Evolutionary conservation across 2,888 invertebrate species (phyloP), one percentile per base, ranked within the genome.

Genomic region (Netelia inedita): DNA sequence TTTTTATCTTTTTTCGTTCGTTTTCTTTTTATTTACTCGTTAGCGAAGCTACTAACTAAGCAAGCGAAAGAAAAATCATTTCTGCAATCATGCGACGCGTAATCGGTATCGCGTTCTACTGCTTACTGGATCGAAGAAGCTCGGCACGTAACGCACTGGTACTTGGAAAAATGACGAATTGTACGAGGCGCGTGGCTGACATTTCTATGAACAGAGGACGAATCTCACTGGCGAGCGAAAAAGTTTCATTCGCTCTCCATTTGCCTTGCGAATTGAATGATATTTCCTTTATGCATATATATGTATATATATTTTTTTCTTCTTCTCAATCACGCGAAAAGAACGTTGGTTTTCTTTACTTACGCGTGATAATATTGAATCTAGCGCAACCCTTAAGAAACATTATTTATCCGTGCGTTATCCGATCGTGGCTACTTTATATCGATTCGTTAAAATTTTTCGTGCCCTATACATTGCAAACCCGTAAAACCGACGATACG

Each of bases 91-190:
- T 57, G 46, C 19, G 19, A 21, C 19, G 57, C 6, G 14, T 72
- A 43, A 63, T 75, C 69, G 41, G 35, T 50, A 75, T 75, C 75
- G 66, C 28, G 75, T 71, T 69, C 23, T 6, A 3, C 1, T 1
- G 19, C 19, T 74, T 69, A 5, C 2, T 28, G 59, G 35, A 28
- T 46, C 28, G 35, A 50, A 16, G 23, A 72, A 28, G 43, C 28
- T 35, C 10, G 65, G 55, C 46, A 8, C 63, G 46, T 35, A 59
- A 61, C 63, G 68, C 19, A 35, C 35, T 6, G 28, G 35, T 50
- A 76, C 46, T 55, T 63, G 6, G 16, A 57, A 57, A 71, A 82
- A 79, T 81, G 57, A 75, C 55, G 61, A 79, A 78, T 85, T 68
- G 23, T 84, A 59, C 28, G 43, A 53, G 16, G 53, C 76, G 61